Percentiles rank a stretch among this genome's conserved stretches.
phyloP scores from a whole-genome alignment of 1,140 invertebrate genomes.

The Panonychus citri region DNA sequence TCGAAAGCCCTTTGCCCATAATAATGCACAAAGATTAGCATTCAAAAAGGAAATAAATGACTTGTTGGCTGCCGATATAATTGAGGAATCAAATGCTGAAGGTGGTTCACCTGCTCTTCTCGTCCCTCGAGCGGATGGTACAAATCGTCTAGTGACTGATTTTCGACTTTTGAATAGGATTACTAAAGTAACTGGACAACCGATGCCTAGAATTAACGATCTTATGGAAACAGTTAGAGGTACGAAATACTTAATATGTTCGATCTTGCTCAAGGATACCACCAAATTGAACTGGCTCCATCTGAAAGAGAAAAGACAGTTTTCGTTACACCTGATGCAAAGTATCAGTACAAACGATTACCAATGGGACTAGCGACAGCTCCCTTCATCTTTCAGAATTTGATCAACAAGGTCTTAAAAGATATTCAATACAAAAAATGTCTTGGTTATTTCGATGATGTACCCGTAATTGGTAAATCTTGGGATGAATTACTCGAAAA shows the following conservation, averaged over 20 bases:
- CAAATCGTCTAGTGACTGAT: slow-evolving; percentile 27
- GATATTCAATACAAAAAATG: not conserved
- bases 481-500: not conserved
- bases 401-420: slow-evolving; percentile 21
- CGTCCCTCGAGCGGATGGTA: slow-evolving; percentile 25
- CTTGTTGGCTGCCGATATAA: not conserved
- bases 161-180: slow-evolving; percentile 24
- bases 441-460: not conserved
- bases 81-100: slow-evolving; percentile 8
- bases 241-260: slow-evolving; percentile 12
- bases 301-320: slow-evolving; percentile 23
- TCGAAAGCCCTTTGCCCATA: not conserved
- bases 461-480: not conserved
- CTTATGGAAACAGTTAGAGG: slow-evolving; percentile 18
- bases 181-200: slow-evolving; percentile 20
- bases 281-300: slow-evolving; percentile 22
- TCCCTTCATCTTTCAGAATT: slow-evolving; percentile 22
- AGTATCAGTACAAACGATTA: slow-evolving; percentile 22
- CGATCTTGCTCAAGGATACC: slow-evolving; percentile 23
- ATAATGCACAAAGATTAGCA: not conserved
- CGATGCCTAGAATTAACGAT: slow-evolving; percentile 21
- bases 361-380: slow-evolving; percentile 25
- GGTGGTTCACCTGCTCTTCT: not conserved
- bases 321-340: slow-evolving; percentile 21
- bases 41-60: not conserved